Percentiles rank a stretch among this genome's conserved stretches.
These are phyloP conservation scores for Malaclemys terrapin DNA, from an alignment of 2,113 vertebrate species.

Conservation along the genomic window DNA sequence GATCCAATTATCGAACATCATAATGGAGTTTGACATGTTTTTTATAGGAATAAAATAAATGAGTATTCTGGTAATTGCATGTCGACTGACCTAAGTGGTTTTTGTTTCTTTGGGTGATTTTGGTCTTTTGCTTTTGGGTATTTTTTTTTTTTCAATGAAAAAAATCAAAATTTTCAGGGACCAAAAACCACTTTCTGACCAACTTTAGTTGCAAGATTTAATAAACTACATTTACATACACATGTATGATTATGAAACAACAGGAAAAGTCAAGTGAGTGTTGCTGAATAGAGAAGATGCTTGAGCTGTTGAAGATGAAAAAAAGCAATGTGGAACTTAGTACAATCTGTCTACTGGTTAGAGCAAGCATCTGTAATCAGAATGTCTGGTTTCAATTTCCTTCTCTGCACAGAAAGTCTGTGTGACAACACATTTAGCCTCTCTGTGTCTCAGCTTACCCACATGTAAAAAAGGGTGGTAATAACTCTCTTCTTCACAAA, in stretches of 20 bases:
- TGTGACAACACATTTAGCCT: neutral
- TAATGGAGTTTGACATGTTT: neutral
- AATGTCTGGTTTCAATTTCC: fast-evolving
- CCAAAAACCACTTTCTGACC: neutral
- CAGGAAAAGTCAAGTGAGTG: neutral
- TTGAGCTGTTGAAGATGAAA: neutral
- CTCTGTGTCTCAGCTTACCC: fast-evolving
- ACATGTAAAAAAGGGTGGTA: fast-evolving
- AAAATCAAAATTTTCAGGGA: neutral
- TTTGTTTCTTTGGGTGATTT: neutral
- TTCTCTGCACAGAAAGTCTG: neutral
- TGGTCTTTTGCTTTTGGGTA: neutral
- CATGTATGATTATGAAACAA: neutral
- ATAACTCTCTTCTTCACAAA: too few relatives aligned
- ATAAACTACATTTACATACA: fast-evolving
- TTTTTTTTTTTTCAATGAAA: neutral
- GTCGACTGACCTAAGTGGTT: neutral
- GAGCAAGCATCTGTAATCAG: neutral
- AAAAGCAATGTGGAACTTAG: neutral
- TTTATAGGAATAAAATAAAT: neutral
- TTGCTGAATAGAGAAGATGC: neutral
- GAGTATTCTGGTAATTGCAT: neutral
- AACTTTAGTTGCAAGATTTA: fast-evolving
- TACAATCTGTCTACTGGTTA: neutral
- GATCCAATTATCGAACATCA: neutral